Evolutionary conservation across 2,797 vertebrate species (phyloP), one percentile per base, ranked within the genome.

Genomic region (Takifugu ocellatus): DNA sequence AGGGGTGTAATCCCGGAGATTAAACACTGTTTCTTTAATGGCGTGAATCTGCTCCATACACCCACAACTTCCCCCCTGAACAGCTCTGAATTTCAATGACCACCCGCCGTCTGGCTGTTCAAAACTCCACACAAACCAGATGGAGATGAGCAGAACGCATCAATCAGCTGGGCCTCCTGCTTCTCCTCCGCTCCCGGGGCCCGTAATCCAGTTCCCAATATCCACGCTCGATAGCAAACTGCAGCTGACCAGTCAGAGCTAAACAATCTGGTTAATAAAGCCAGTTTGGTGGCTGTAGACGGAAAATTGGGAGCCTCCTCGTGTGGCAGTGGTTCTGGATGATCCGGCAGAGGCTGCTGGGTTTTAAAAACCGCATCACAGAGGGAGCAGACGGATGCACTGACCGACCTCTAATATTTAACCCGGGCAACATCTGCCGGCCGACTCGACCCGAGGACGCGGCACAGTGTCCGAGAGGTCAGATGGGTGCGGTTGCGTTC

Each of bases 11-110:
- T 87, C 84, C 86, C 72, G 59, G 63, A 87, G 79, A 87, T 83
- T 85, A 84, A 66, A 86, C 74, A 74, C 70, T 82, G 84, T 84
- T 84, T 88, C 77, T 72, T 76, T 89, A 86, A 89, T 86, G 72
- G 68, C 85, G 81, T 77, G 59, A 54, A 62, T 71, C 59, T 51
- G 75, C 73, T 74, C 63, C 42, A 58, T 78, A 54, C 54, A 57
- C 51, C 46, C 25, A 33, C 48, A 56, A 39, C 66, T 74, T 59
- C 75, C 77, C 57, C 69, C 49, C 21, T 55, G 77, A 70, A 64
- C 66, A 76, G 72, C 61, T 6, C 60, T 68, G 80, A 82, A 85
- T 85, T 78, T 82, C 77, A 86, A 81, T 78, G 63, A 16, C 66
- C 46, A 54, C 60, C 24, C 49, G 1, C 61, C 54, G 54, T 70